Conservation (phyloP, 1,140 invertebrate species). For the Anadara kagoshimensis region DNA sequence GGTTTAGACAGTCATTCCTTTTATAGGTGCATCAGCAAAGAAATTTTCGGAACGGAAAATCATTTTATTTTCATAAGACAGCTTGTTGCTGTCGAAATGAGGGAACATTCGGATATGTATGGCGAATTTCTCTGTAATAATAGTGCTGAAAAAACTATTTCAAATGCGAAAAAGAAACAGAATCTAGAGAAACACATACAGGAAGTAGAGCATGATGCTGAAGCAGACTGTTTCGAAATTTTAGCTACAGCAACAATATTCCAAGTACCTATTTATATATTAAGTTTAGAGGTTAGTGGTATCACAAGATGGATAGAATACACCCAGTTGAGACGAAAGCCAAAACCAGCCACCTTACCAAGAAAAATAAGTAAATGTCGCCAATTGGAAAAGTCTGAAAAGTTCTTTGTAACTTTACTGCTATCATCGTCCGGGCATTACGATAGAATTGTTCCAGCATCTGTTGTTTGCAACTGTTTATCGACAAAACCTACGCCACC, state of each 20-base stretch:
- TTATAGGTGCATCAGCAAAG: slow-evolving; percentile 34
- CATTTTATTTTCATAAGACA: slow-evolving; percentile 1
- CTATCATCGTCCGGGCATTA: slow-evolving; percentile 16
- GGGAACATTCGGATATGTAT: slow-evolving; percentile 9
- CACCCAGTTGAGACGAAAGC: slow-evolving; percentile 6
- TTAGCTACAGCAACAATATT: slow-evolving; percentile 15
- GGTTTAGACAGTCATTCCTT: slow-evolving; percentile 18
- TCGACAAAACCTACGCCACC: background rate
- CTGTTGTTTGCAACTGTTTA: slow-evolving; percentile 18
- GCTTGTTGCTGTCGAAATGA: slow-evolving; percentile 5
- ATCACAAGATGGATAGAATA: slow-evolving; percentile 16
- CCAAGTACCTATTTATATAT: slow-evolving; percentile 20
- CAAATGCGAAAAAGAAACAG: background rate
- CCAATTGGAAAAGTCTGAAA: background rate
- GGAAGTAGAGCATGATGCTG: background rate
- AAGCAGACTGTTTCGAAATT: slow-evolving; percentile 6
- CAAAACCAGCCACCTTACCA: background rate
- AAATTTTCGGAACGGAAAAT: slow-evolving; percentile 27
- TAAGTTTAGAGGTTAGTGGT: background rate
- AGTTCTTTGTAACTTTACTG: slow-evolving; percentile 20
- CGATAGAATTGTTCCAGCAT: slow-evolving; percentile 12
- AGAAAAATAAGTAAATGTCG: background rate
- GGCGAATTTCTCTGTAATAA: background rate
- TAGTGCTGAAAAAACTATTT: background rate
- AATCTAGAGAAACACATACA: background rate